Base-by-base conservation (phyloP, 2,888 invertebrate species). In the Xestia xanthographa region DNA sequence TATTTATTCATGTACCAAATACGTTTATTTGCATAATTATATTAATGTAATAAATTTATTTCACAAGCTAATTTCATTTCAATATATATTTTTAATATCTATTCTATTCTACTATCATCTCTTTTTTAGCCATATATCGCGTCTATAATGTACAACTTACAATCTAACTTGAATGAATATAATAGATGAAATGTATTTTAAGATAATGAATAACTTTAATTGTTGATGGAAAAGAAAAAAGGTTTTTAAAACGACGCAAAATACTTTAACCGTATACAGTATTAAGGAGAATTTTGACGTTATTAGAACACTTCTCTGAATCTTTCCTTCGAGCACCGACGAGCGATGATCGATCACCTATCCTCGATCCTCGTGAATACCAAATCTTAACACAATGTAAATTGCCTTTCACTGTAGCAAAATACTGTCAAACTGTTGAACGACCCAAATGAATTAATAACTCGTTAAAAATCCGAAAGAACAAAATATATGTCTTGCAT, bases 71-170 rank as follows among this genome's bases (percentile, higher is more conserved):
- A 63, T 73, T 63, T 77, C 38, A 65, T 38, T 78, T 78, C 58
- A 76, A 67, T 29, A 29, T 29, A 45, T 26, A 0, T 38, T 17
- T 50, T 43, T 43, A 2, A 53, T 26, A 38, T 8, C 9, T 22
- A 20, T 38, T 29, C 5, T 60, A 60, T 34, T 29, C 29, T 60
- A 60, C 9, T 34, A 34, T 60, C 34, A 34, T 60, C 34, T 60
- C 29, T 20, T 60, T 58, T 34, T 34, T 34, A 34, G 60, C 29
- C 60, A 34, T 4, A 29, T 17, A 60, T 60, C 60, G 60, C 29
- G 60, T 20, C 60, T 34, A 41, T 26, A 74, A 81, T 73, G 22
- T 80, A 73, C 60, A 76, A 41, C 60, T 53, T 74, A 81, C 60
- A 50, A 50, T 9, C 43, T 72, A 80, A 14, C 26, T 22, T 14